Base-by-base conservation (phyloP, 1,140 invertebrate species). In the Carposina sasakii region DNA sequence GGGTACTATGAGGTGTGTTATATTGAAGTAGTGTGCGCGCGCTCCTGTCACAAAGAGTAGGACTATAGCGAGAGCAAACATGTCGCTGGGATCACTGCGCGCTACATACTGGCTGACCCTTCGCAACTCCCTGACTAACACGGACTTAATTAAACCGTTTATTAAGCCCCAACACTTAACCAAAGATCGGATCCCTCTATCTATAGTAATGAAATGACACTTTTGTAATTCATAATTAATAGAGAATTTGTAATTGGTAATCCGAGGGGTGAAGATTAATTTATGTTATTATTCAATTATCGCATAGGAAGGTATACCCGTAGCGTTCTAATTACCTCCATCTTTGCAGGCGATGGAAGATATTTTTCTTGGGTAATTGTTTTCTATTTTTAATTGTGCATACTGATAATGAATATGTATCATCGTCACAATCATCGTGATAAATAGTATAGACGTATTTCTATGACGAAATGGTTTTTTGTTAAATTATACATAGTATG, bases 151-250 rank as follows among this genome's bases (percentile, higher is more conserved):
- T 83, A 83, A 78, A 65, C 70, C 71, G 76, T 79, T 81, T 73
- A 83, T 75, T 81, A 79, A 83, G 71, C 76, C 15, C 69, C 69
- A 66, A 81, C 79, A 81, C 76, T 83, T 70, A 75, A 83, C 75
- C 67, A 74, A 68, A 57, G 58, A 52, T 57, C 36, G 57, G 69
- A 68, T 72, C 63, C 63, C 60, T 55, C 49, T 48, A n/a, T n/a
- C n/a, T n/a, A n/a, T n/a, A n/a, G n/a, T n/a, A n/a, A n/a, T 26
- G 22, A 16, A 34, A 44, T 54, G 60, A 57, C 37, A 55, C 39
- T 69, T 73, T 64, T 41, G 49, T 63, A 41, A 48, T 47, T 63
- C 57, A 64, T 70, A 77, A 78, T 78, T 74, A 57, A 70, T 68
- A 77, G 67, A 74, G 62, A 76, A 72, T 28, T 36, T 30, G 20